A percentile compares a stretch with the other conserved stretches of the same genome.
Conservation (phyloP, 2,113 vertebrate species). For the Dicerorhinus sumatrensis region DNA sequence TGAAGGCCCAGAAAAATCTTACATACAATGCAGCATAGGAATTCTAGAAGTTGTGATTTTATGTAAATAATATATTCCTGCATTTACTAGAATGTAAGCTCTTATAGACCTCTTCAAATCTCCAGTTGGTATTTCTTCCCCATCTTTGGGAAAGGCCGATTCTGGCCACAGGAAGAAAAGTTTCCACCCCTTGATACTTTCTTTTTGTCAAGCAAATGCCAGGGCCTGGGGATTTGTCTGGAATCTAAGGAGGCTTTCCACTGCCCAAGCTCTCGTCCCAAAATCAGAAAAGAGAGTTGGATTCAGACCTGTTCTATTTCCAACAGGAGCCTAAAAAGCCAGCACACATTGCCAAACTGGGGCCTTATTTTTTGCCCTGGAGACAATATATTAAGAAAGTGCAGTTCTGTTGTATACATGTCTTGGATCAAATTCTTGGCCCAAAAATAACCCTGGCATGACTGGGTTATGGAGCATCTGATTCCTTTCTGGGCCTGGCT, state of each 20-base stretch:
- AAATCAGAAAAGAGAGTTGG: conserved; percentile 7
- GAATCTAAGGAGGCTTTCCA: conserved; percentile 11
- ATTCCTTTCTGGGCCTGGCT: conserved; percentile 71
- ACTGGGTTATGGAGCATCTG: conserved; percentile 55
- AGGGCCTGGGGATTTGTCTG: neutral
- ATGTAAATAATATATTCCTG: neutral
- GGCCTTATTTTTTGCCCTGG: conserved; percentile 5
- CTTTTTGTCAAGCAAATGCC: conserved; percentile 41
- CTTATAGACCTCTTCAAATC: neutral
- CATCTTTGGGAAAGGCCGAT: conserved; percentile 23
- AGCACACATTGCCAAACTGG: neutral
- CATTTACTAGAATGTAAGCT: neutral
- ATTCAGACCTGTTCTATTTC: conserved; percentile 21
- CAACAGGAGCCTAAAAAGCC: neutral
- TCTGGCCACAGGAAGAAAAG: neutral
- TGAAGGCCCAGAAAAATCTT: neutral
- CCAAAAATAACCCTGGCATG: conserved; percentile 75
- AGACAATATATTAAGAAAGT: conserved; percentile 67
- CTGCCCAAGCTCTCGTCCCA: neutral
- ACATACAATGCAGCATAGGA: neutral
- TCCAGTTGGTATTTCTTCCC: neutral
- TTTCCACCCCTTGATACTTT: neutral
- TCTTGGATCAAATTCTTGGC: conserved; percentile 54
- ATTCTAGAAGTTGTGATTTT: conserved; percentile 20
- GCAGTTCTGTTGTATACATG: conserved; percentile 52